These are phyloP conservation scores for Hirtodrosophila duncani DNA, from an alignment of 2,888 invertebrate genomes.

Conservation along the genomic window DNA sequence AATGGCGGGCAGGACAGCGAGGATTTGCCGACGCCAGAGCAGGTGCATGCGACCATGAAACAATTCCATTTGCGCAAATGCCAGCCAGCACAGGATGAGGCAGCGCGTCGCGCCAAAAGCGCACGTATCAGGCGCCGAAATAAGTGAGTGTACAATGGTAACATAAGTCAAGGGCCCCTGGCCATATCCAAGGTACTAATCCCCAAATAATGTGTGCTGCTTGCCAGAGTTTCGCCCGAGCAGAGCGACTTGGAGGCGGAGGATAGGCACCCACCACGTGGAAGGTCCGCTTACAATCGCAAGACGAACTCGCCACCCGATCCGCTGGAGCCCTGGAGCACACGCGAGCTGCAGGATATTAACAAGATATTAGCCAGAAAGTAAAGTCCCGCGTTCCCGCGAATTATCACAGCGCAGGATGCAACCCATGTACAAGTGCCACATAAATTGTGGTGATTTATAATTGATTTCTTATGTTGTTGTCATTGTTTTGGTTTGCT, in stretches of 20 bases:
- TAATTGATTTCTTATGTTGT: constrained; percentile 30
- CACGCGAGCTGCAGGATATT: constrained; percentile 84
- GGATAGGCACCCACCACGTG: constrained; percentile 55
- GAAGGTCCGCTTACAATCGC: constrained; percentile 66
- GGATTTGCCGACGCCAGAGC: constrained; percentile 74
- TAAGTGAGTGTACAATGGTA: constrained; percentile 47
- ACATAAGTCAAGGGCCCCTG: neutral
- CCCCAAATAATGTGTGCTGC: neutral
- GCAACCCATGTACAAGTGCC: constrained; percentile 1
- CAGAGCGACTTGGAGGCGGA: constrained; percentile 61
- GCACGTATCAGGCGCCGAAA: constrained; percentile 73
- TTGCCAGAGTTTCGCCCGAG: constrained; percentile 73
- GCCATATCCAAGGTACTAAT: neutral
- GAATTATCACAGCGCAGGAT: neutral
- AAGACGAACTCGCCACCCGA: constrained; percentile 80
- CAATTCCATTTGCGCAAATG: constrained; percentile 76
- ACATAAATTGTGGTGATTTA: constrained; percentile 31
- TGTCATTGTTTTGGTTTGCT: no score
- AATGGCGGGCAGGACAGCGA: constrained; percentile 62
- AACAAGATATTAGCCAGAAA: constrained; percentile 81
- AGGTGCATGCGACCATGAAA: constrained; percentile 77
- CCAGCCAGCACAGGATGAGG: constrained; percentile 73
- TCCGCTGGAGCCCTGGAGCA: constrained; percentile 87
- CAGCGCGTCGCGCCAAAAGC: constrained; percentile 72
- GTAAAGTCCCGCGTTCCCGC: constrained; percentile 25